Base-by-base conservation (phyloP, 2,113 vertebrate species). In the Dicrurus megarhynchus region DNA sequence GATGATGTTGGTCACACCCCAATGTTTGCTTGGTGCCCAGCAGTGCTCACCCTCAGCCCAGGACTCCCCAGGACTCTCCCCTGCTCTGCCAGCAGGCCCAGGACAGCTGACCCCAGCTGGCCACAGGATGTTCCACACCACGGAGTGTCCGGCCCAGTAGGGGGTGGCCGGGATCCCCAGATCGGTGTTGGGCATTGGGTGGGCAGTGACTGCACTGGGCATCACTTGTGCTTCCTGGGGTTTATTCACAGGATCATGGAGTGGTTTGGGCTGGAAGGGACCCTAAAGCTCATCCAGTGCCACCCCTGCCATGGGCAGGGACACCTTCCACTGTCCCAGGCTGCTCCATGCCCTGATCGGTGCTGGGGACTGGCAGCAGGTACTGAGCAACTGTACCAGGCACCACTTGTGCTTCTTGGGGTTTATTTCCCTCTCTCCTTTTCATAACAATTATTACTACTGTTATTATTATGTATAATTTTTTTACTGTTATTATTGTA, bases 331-430 rank as follows among this genome's bases (percentile, higher is more conserved):
- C 23, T 27, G 0, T 7, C 6, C 46, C 65, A 70, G 46, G 55
- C 0, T 22, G 44, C 16, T 82, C 35, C 52, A 56, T 47, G n/a
- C 42, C 53, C 23, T 5, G 3, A 12, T 10, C 0, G 1, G 13
- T 47, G n/a, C 50, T 68, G 52, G 42, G 16, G 22, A 65, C 20
- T 16, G 16, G 39, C 39, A 65, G 60, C 49, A 65, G 26, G 39
- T 11, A 35, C 49, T 42, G 60, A 65, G 49, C 39, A 64, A 35
- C 49, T 33, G 21, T 10, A 27, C 17, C 52, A 33, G n/a, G 27
- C 28, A 57, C 20, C 28, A 22, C 42, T 33, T 41, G 35, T 69
- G 65, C 30, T 70, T n/a, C 30, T 9, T 9, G 23, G 9, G 30
- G 19, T n/a, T 83, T 35, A 83, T 70, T 41, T n/a, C 37, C 37